Evolutionary conservation across 2,888 invertebrate genomes (phyloP).

Genomic region (Xanthorhoe designata): DNA sequence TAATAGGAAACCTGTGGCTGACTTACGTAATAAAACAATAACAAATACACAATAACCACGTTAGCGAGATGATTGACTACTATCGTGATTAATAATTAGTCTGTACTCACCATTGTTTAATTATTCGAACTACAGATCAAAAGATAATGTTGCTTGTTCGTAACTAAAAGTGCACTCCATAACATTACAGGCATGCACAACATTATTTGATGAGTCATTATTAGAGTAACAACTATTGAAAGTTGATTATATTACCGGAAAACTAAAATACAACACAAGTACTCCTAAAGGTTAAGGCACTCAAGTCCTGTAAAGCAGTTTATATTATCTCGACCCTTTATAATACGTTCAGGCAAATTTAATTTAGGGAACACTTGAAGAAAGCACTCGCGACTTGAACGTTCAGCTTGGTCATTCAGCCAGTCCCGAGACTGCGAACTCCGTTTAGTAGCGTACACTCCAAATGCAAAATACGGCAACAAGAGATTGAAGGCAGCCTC

Average conservation of each 20-base stretch:
- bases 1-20: too few relatives aligned
- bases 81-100: too few relatives aligned
- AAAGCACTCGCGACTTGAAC: constrained; percentile 18
- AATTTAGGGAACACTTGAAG: constrained; percentile 27
- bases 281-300: constrained; percentile 7
- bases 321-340: constrained; percentile 15
- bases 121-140: too few relatives aligned
- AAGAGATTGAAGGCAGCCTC: constrained; percentile 61
- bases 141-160: too few relatives aligned
- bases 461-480: constrained; percentile 65
- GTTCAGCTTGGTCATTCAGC: constrained; percentile 48
- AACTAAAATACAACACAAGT: constrained; percentile 7
- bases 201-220: too few relatives aligned
- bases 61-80: too few relatives aligned
- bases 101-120: too few relatives aligned
- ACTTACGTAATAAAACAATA: too few relatives aligned
- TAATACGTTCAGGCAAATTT: constrained; percentile 28
- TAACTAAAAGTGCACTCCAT: too few relatives aligned
- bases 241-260: neutral
- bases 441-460: constrained; percentile 54
- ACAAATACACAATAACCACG: too few relatives aligned
- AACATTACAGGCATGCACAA: too few relatives aligned
- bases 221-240: neutral
- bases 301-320: constrained; percentile 12
- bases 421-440: constrained; percentile 49